These are phyloP conservation scores for Oncorhynchus nerka DNA, from an alignment of 2,113 vertebrate species.

Conservation along the genomic window DNA sequence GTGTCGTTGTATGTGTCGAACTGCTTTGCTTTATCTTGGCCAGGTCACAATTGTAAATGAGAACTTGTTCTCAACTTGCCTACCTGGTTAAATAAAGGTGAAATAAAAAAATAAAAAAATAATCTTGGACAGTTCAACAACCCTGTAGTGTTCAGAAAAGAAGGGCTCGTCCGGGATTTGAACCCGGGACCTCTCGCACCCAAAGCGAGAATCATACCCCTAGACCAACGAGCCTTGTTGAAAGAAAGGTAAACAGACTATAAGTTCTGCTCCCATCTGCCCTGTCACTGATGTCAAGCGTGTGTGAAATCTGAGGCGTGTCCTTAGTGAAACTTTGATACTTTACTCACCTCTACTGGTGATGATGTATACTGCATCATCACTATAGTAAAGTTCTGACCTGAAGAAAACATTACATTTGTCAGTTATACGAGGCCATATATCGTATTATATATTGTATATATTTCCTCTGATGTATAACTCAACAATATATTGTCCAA, in stretches of 20 bases:
- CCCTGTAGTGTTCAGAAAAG: neutral
- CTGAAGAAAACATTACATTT: neutral
- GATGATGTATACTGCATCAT: neutral
- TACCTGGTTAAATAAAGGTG: no score
- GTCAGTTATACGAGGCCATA: neutral
- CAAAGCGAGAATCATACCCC: conserved; percentile 78
- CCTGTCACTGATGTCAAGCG: neutral
- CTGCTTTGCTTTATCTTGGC: no score
- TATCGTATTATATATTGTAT: no score
- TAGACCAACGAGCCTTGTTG: neutral
- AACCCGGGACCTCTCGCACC: conserved; percentile 78
- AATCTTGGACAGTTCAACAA: neutral
- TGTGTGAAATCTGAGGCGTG: neutral
- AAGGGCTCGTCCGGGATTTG: conserved; percentile 76
- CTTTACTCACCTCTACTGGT: neutral
- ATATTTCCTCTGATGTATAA: no score
- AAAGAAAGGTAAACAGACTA: neutral
- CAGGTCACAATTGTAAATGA: no score
- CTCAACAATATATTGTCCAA: no score
- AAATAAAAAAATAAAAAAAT: neutral
- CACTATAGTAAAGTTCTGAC: neutral
- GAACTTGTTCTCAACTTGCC: no score
- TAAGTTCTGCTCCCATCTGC: neutral
- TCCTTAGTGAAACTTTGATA: neutral
- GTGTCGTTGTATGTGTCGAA: no score